Conservation (phyloP, 2,888 invertebrate species). For the Lithophane semibrunnea region DNA sequence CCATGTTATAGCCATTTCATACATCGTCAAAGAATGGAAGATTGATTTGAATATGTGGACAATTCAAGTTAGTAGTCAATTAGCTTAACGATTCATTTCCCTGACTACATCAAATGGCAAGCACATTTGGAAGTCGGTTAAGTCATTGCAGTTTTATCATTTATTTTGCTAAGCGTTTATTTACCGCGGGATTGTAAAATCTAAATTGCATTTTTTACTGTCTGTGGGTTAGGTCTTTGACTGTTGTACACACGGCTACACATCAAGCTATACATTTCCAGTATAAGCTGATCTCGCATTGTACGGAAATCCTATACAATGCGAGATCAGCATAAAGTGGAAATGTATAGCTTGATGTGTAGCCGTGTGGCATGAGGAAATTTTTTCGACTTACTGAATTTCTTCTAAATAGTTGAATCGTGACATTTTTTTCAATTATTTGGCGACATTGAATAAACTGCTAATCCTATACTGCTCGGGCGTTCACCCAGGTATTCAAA, state of each 20-base stretch:
- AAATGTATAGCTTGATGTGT: too few species aligned
- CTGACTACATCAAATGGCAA: neutral
- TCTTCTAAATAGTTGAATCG: neutral
- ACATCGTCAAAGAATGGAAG: neutral
- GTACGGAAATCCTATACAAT: too few species aligned
- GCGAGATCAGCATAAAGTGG: too few species aligned
- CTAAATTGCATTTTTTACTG: constrained; percentile 19
- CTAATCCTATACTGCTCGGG: neutral
- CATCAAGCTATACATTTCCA: too few species aligned
- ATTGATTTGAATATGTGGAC: constrained; percentile 1
- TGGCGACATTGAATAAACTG: neutral
- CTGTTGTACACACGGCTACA: neutral
- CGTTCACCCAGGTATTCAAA: constrained; percentile 17
- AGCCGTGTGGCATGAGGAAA: too few species aligned
- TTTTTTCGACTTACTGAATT: neutral
- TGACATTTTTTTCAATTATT: neutral
- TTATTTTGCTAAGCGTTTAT: constrained; percentile 15
- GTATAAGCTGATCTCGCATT: too few species aligned
- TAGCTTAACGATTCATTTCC: neutral
- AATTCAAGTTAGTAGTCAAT: neutral
- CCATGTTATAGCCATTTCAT: neutral
- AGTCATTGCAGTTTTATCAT: constrained; percentile 19
- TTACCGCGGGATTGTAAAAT: neutral
- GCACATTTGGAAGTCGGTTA: constrained; percentile 14
- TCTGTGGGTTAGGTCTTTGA: constrained; percentile 5